These are phyloP conservation scores for Drosophila pseudoananassae DNA, from an alignment of 1,140 invertebrate species.

Conservation along the genomic window DNA sequence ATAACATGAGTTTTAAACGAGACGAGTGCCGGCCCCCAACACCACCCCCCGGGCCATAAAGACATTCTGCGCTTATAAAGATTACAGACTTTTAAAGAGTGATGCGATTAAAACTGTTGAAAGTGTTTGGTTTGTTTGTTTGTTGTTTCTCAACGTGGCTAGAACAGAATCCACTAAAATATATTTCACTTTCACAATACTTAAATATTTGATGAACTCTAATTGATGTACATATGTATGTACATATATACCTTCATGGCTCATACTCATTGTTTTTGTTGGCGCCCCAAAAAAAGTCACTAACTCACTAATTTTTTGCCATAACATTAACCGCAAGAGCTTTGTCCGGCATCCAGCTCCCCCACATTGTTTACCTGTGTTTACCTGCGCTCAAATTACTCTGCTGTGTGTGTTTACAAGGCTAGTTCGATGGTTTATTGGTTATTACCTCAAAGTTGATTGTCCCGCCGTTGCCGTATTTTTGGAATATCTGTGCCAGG, in stretches of 20 bases:
- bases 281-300: slow-evolving; percentile 17
- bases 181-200: slow-evolving; percentile 47
- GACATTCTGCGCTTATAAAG: slow-evolving; percentile 44
- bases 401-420: slow-evolving; percentile 29
- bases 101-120: slow-evolving; percentile 24
- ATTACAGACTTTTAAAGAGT: slow-evolving; percentile 40
- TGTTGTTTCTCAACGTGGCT: slow-evolving; percentile 41
- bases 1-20: slow-evolving; percentile 28
- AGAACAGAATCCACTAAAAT: slow-evolving; percentile 19
- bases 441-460: slow-evolving; percentile 87
- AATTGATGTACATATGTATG: not conserved
- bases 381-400: slow-evolving; percentile 35
- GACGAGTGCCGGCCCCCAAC: slow-evolving; percentile 3
- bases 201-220: slow-evolving; percentile 41
- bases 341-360: slow-evolving; percentile 11
- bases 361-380: slow-evolving; percentile 10
- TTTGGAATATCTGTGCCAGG: slow-evolving; percentile 85
- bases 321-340: slow-evolving; percentile 43
- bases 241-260: not conserved
- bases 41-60: slow-evolving; percentile 28
- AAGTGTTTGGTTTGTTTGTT: slow-evolving; percentile 36
- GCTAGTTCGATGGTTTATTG: slow-evolving; percentile 40
- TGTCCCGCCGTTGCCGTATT: slow-evolving; percentile 86
- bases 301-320: slow-evolving; percentile 59
- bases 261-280: slow-evolving; percentile 21